Percentiles rank a stretch among this genome's conserved stretches.
phyloP scores from a whole-genome alignment of 2,113 vertebrate species.

The Centropus unirufus region DNA sequence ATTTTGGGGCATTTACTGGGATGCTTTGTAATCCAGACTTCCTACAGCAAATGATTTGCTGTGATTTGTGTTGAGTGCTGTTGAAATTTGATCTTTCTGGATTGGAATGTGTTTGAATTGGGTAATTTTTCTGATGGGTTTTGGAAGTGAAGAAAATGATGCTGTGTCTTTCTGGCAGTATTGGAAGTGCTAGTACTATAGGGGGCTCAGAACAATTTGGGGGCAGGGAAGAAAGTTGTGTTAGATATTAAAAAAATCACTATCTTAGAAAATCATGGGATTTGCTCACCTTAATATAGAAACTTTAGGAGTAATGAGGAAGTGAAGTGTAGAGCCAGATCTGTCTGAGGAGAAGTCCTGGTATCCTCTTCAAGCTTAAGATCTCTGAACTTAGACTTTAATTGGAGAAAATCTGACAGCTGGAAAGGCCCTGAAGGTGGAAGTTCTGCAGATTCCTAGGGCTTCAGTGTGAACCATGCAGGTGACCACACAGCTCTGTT shows the following conservation, averaged over 20 bases:
- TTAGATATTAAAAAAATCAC: background rate
- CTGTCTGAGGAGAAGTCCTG: background rate
- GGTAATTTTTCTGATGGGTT: background rate
- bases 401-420: background rate
- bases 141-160: background rate
- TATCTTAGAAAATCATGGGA: background rate
- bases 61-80: background rate
- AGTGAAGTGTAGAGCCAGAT: background rate
- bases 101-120: background rate
- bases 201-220: background rate
- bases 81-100: background rate
- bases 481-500: background rate
- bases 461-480: background rate
- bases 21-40: background rate
- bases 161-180: background rate
- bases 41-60: background rate
- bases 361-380: background rate
- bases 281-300: background rate
- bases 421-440: background rate
- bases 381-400: background rate
- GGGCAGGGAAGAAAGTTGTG: accelerated
- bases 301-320: background rate
- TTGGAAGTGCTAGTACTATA: background rate
- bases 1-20: background rate
- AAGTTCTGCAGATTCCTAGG: background rate